Percentiles rank a stretch among this genome's conserved stretches.
Evolutionary conservation across 1,140 invertebrate species (phyloP).

Genomic region (Drosophila nikananu): DNA sequence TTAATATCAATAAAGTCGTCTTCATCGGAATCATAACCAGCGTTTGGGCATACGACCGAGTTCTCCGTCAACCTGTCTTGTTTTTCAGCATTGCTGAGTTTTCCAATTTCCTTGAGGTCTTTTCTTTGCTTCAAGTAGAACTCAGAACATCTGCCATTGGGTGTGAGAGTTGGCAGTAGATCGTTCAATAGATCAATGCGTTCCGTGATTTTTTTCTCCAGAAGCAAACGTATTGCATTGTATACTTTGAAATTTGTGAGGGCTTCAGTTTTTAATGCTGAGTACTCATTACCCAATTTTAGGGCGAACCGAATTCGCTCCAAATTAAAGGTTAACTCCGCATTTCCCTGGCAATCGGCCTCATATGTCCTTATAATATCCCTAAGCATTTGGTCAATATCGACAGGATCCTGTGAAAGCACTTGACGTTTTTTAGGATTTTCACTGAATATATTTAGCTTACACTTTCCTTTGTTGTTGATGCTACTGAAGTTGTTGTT

Average conservation of each 20-base stretch:
- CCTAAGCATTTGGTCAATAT: background rate
- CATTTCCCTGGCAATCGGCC: background rate
- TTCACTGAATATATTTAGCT: background rate
- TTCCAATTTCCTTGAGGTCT: background rate
- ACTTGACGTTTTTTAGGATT: background rate
- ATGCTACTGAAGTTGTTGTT: background rate
- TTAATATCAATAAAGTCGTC: background rate
- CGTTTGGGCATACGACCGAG: background rate
- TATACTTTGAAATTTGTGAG: background rate
- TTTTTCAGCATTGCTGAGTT: background rate
- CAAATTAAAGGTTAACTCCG: background rate
- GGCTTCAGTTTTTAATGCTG: rapidly evolving
- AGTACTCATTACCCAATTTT: background rate
- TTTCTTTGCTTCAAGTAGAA: conserved; percentile 1
- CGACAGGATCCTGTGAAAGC: background rate
- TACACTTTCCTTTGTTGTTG: background rate
- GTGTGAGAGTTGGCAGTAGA: background rate
- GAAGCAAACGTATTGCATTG: background rate
- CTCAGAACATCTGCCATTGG: background rate
- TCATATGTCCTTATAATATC: background rate
- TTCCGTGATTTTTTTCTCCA: background rate
- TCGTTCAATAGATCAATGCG: background rate
- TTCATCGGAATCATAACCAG: too few species aligned
- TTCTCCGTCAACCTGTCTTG: background rate
- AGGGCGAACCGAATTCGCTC: background rate